These are phyloP conservation scores for Halcyon chelicuti DNA, from an alignment of 2,797 vertebrate genomes.

Conservation along the genomic window DNA sequence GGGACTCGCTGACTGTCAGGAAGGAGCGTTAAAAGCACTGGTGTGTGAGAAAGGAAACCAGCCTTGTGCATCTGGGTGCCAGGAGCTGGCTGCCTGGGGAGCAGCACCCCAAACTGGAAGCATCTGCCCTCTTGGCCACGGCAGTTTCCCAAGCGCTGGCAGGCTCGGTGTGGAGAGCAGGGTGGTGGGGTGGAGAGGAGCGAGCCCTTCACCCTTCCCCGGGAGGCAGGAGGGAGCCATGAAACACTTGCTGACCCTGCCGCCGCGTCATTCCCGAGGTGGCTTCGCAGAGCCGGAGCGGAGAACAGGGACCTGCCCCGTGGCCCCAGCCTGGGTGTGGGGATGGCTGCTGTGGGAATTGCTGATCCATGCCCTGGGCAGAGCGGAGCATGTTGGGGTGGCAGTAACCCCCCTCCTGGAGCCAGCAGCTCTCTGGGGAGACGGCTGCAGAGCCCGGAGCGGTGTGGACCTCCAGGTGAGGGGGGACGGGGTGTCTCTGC, in stretches of 20 bases:
- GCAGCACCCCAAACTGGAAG: neutral
- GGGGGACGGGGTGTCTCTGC: neutral
- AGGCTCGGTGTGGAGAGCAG: neutral
- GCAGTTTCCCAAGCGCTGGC: neutral
- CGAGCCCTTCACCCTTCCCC: neutral
- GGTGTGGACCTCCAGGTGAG: neutral
- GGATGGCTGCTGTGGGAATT: neutral
- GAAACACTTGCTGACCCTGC: neutral
- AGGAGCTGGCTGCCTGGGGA: neutral
- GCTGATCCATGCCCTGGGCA: neutral
- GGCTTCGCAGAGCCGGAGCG: neutral
- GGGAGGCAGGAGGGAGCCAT: neutral
- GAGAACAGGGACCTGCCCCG: accelerated
- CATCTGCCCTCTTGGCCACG: neutral
- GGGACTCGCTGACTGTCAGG: neutral
- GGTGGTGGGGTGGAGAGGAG: neutral
- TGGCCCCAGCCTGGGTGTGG: neutral
- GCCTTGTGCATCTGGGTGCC: neutral
- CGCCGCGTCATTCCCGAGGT: accelerated
- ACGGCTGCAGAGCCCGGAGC: accelerated
- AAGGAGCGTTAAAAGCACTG: neutral
- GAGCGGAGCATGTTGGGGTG: neutral
- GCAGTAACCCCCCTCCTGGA: neutral
- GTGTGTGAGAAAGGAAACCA: neutral
- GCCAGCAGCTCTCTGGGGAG: neutral